Percentiles rank a stretch among this genome's conserved stretches.
phyloP scores from a whole-genome alignment of 2,888 invertebrate genomes.

The Agriopis marginaria region DNA sequence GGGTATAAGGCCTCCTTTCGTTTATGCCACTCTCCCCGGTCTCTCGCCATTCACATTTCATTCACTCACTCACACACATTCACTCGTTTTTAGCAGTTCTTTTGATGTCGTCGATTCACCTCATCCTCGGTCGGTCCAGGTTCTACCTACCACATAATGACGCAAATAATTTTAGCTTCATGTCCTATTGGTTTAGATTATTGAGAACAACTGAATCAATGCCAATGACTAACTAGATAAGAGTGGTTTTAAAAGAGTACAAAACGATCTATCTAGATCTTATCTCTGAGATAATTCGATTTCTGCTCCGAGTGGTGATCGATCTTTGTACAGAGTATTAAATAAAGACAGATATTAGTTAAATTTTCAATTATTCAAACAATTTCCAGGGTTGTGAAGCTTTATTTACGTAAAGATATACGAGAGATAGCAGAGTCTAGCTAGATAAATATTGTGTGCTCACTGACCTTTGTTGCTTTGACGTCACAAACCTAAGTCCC shows the following conservation, averaged over 20 bases:
- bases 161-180: too few species aligned
- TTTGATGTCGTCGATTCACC: too few species aligned
- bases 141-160: too few species aligned
- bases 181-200: too few species aligned
- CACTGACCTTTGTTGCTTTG: slow-evolving; percentile 21
- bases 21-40: too few species aligned
- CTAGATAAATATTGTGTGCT: slow-evolving; percentile 20
- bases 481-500: slow-evolving; percentile 18
- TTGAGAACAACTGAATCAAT: too few species aligned
- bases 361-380: background rate
- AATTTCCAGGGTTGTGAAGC: slow-evolving; percentile 1
- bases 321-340: background rate
- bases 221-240: background rate
- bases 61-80: too few species aligned
- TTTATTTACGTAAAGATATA: background rate
- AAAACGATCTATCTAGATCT: background rate
- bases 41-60: too few species aligned
- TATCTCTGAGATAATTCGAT: background rate
- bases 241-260: background rate
- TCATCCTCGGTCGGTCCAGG: too few species aligned
- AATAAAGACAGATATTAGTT: background rate
- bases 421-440: slow-evolving; percentile 13
- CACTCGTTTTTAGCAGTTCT: too few species aligned
- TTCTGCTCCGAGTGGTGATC: background rate
- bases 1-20: too few species aligned